A percentile compares a stretch with the other conserved stretches of the same genome.
Conservation (phyloP, 2,888 invertebrate species). For the Heliconius cydno region DNA sequence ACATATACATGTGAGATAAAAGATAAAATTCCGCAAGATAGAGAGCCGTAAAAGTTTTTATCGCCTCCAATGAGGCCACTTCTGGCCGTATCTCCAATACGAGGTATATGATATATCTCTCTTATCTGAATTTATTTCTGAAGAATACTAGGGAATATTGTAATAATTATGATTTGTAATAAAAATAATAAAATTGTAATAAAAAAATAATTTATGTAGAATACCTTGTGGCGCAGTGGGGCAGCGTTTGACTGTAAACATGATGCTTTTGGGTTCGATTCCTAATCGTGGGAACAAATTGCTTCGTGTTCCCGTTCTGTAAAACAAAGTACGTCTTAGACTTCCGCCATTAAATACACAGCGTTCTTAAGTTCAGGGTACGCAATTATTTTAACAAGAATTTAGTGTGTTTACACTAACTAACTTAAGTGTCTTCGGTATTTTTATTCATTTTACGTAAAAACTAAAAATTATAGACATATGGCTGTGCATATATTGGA, state of each 20-base stretch:
- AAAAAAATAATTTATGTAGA: neutral
- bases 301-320: too few species aligned
- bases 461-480: neutral
- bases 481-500: neutral
- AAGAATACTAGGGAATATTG: neutral
- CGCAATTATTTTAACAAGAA: too few species aligned
- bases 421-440: too few species aligned
- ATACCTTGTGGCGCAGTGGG: neutral
- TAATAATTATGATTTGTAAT: conserved; percentile 1
- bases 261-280: neutral
- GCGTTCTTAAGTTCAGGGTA: too few species aligned
- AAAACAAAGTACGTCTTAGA: too few species aligned
- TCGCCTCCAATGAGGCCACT: conserved; percentile 38
- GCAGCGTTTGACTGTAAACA: neutral
- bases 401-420: too few species aligned
- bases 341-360: too few species aligned
- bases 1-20: conserved; percentile 16
- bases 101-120: conserved; percentile 24
- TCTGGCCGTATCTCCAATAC: too few species aligned
- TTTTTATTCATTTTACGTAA: neutral
- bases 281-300: too few species aligned
- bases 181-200: too few species aligned
- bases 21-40: conserved; percentile 36
- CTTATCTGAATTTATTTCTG: conserved; percentile 17
- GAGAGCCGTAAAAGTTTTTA: conserved; percentile 36